These are phyloP conservation scores for Clistopyga incitator DNA, from an alignment of 2,888 invertebrate genomes.

Conservation along the genomic window DNA sequence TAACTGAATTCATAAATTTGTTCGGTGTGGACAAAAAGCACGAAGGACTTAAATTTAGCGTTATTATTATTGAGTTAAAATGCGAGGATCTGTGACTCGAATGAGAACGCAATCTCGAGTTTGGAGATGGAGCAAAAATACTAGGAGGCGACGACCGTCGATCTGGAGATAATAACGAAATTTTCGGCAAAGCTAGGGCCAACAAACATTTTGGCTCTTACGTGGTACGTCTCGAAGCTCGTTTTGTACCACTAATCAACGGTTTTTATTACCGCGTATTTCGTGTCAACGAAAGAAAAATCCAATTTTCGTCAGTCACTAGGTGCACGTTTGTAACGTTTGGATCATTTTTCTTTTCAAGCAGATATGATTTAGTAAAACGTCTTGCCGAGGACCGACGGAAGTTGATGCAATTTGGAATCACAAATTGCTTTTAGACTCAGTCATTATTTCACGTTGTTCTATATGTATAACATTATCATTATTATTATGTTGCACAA, in stretches of 20 bases:
- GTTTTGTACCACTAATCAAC: not conserved
- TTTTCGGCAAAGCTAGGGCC: conserved; percentile 32
- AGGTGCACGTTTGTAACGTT: not conserved
- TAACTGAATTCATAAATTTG: not conserved
- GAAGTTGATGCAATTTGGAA: not conserved
- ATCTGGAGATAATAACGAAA: conserved; percentile 43
- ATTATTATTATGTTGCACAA: not conserved
- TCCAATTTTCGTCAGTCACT: not conserved
- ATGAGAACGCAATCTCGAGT: conserved; percentile 27
- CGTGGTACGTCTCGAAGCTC: conserved; percentile 54
- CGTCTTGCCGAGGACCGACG: not conserved
- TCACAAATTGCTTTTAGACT: not conserved
- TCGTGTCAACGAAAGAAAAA: not conserved
- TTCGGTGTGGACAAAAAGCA: not conserved
- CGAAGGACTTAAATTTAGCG: not conserved
- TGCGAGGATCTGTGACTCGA: conserved; percentile 12
- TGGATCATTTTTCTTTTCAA: not conserved
- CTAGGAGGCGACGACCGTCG: conserved; percentile 58
- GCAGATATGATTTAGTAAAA: not conserved
- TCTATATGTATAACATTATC: not conserved
- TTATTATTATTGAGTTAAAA: not conserved
- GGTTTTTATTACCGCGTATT: not conserved
- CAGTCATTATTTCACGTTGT: not conserved
- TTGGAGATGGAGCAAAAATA: conserved; percentile 38
- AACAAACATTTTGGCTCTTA: conserved; percentile 20